Evolutionary conservation across 1,140 invertebrate species (phyloP), one percentile per base, ranked within the genome.

Genomic region (Heliconius himera): DNA sequence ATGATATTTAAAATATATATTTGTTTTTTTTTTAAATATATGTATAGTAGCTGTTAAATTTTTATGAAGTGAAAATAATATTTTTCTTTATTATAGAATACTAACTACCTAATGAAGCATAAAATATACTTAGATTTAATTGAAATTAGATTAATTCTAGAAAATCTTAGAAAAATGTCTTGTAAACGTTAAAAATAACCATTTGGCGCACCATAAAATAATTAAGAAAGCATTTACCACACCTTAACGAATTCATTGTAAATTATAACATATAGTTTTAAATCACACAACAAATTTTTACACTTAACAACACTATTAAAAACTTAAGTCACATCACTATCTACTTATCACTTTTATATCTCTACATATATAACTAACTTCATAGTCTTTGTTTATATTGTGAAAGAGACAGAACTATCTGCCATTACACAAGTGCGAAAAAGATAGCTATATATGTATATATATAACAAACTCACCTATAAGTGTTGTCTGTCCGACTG

Each of bases 401-500:
- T 3, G 60, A 66, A 5, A 29, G 26, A 26, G 60, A 66, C 60
- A 29, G 60, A 66, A 4, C 20, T 29, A 29, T 16, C 1, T 9
- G n/a, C 22, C 11, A 66, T 26, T 26, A 66, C 9, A 66, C 22
- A 16, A 26, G 11, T 13, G 13, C 4, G 60, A 29, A 1, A 1
- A 22, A 66, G 60, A 66, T 13, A 66, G n/a, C 41, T 46, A 13
- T 1, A 70, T n/a, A n/a, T n/a, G n/a, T 18, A 9, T 36, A 71
- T 71, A 36, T 75, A 51, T 36, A 18, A 77, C 22, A 46, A 60
- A 82, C 60, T 84, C 66, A 92, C 93, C 91, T 91, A 81, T 93
- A 93, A 54, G 83, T 89, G 66, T 87, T 89, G 4, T 94, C 91
- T 6, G 86, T 84, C 60, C 91, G 88, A 36, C 51, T 73, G 74